These are phyloP conservation scores for Channa striata DNA, from an alignment of 2,797 vertebrate genomes.

Conservation along the genomic window DNA sequence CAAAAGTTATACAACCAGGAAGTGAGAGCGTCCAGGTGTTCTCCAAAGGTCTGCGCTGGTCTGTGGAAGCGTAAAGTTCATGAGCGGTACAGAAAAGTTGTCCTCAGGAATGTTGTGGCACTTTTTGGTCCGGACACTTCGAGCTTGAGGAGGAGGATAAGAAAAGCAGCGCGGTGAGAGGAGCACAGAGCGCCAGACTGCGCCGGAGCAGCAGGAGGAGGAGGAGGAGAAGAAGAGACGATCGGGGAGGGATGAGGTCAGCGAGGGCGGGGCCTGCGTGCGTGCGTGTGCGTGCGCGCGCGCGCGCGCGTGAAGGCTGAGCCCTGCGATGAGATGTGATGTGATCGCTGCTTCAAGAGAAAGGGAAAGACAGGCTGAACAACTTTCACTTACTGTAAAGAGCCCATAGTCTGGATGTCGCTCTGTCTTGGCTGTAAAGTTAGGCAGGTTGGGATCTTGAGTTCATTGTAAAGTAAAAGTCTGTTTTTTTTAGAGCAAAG, in stretches of 20 bases:
- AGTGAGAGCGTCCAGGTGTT: slow-evolving; percentile 61
- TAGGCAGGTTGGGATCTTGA: neutral
- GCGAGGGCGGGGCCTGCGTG: slow-evolving; percentile 72
- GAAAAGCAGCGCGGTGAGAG: slow-evolving; percentile 61
- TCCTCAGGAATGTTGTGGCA: slow-evolving; percentile 73
- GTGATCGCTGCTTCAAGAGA: slow-evolving; percentile 41
- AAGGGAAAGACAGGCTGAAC: slow-evolving; percentile 29
- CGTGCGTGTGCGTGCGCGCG: slow-evolving; percentile 2
- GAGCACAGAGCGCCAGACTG: slow-evolving; percentile 69
- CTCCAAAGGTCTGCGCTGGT: slow-evolving; percentile 49
- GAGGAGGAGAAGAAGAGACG: slow-evolving; percentile 51
- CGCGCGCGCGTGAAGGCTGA: slow-evolving; percentile 32
- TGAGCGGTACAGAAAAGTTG: slow-evolving; percentile 41
- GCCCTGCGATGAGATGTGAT: slow-evolving; percentile 48
- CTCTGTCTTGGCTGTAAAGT: neutral
- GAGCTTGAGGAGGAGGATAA: slow-evolving; percentile 57
- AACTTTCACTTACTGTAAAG: slow-evolving; percentile 28
- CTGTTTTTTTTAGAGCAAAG: neutral
- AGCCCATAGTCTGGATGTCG: slow-evolving; percentile 23
- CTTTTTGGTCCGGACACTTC: slow-evolving; percentile 68
- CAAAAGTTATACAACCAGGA: slow-evolving; percentile 67
- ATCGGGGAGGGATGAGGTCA: slow-evolving; percentile 73
- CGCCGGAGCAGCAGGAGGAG: neutral
- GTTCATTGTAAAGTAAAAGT: neutral
- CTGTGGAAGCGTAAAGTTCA: slow-evolving; percentile 46